Conservation (phyloP, 2,113 vertebrate species). For the Dermatemys mawii region DNA sequence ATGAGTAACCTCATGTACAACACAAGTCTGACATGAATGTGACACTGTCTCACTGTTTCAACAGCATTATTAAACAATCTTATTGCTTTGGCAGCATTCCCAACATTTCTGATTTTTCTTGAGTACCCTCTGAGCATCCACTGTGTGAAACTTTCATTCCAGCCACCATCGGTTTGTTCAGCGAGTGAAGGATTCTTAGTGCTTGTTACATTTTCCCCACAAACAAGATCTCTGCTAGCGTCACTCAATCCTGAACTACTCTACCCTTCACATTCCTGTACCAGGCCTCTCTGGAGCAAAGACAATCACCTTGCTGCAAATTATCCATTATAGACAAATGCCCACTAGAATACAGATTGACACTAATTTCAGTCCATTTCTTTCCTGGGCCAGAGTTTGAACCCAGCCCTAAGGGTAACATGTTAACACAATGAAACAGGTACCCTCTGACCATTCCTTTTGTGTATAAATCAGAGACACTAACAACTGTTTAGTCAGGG, state of each 20-base stretch:
- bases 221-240: slow-evolving; percentile 48
- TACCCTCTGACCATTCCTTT: not conserved
- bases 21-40: not conserved
- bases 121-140: slow-evolving; percentile 55
- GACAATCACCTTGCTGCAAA: slow-evolving; percentile 35
- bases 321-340: not conserved
- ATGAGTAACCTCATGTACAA: not conserved
- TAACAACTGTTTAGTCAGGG: not conserved
- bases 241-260: slow-evolving; percentile 48
- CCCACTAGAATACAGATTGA: not conserved
- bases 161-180: slow-evolving; percentile 36
- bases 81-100: not conserved
- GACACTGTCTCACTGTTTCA: not conserved
- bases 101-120: not conserved
- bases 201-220: slow-evolving; percentile 26
- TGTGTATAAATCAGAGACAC: not conserved
- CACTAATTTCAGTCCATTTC: rapidly evolving
- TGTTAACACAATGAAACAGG: not conserved
- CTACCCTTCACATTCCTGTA: not conserved
- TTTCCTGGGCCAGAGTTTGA: not conserved
- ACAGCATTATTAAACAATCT: not conserved
- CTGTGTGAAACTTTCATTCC: slow-evolving; percentile 44
- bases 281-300: not conserved
- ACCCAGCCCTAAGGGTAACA: not conserved
- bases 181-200: slow-evolving; percentile 33